Conservation (phyloP, 2,888 invertebrate genomes). For the Dasypogon diadema region DNA sequence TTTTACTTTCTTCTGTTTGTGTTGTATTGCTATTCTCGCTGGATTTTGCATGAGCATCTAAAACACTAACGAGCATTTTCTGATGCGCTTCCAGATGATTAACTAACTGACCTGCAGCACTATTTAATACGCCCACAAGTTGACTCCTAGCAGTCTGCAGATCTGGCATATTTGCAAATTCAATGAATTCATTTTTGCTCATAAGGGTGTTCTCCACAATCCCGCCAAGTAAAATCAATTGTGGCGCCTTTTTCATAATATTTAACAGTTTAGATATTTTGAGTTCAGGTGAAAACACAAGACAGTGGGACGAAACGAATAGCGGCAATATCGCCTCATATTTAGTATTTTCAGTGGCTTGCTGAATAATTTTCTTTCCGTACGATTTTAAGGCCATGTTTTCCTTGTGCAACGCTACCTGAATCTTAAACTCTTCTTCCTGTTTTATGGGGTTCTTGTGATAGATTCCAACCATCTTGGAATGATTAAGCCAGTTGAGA, state of each 20-base stretch:
- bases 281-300: constrained; percentile 79
- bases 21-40: neutral
- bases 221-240: constrained; percentile 81
- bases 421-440: constrained; percentile 76
- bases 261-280: constrained; percentile 74
- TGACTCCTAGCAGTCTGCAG: constrained; percentile 76
- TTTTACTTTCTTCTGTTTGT: neutral
- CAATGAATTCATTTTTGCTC: constrained; percentile 77
- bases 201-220: constrained; percentile 78
- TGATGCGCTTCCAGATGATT: constrained; percentile 78
- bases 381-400: constrained; percentile 79
- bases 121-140: constrained; percentile 77
- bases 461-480: constrained; percentile 78
- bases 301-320: constrained; percentile 74
- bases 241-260: constrained; percentile 78
- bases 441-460: constrained; percentile 79
- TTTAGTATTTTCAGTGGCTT: constrained; percentile 76
- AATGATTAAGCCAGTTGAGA: constrained; percentile 77
- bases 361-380: constrained; percentile 74
- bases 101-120: constrained; percentile 75
- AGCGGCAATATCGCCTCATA: constrained; percentile 77
- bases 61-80: constrained; percentile 75
- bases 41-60: constrained; percentile 72
- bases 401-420: constrained; percentile 74
- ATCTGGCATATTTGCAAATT: constrained; percentile 76